phyloP scores from a whole-genome alignment of 1,140 invertebrate species.

The Phenacoccus solenopsis region DNA sequence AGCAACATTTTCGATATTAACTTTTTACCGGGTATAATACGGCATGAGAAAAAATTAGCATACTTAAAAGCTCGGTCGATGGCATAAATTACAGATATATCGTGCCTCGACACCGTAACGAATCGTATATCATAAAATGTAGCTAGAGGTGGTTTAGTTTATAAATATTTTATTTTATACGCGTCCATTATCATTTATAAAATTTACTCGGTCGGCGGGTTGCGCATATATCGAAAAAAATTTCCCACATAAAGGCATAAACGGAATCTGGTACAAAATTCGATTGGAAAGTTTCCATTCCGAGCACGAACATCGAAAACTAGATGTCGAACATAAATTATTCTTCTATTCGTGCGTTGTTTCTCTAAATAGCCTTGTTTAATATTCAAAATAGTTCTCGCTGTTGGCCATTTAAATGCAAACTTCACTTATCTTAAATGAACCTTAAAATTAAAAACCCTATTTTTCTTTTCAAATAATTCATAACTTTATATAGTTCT shows the following conservation, averaged over 20 bases:
- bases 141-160: neutral
- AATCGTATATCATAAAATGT: neutral
- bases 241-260: constrained; percentile 5
- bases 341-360: constrained; percentile 17
- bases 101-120: neutral
- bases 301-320: constrained; percentile 11
- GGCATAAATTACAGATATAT: neutral
- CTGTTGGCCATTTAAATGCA: constrained; percentile 16
- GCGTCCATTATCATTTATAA: neutral
- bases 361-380: constrained; percentile 12
- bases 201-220: neutral
- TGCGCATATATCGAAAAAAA: neutral
- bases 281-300: constrained; percentile 17
- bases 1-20: neutral
- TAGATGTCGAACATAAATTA: constrained; percentile 18
- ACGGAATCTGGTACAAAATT: constrained; percentile 8
- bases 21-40: too few species aligned
- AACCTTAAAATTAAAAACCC: constrained; percentile 11
- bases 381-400: constrained; percentile 12
- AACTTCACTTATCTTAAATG: constrained; percentile 17
- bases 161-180: neutral
- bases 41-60: too few species aligned
- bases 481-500: neutral
- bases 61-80: neutral
- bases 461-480: neutral